Percentiles rank a stretch among this genome's conserved stretches.
Conservation (phyloP, 1,140 invertebrate species). For the Eulimnadia texana region DNA sequence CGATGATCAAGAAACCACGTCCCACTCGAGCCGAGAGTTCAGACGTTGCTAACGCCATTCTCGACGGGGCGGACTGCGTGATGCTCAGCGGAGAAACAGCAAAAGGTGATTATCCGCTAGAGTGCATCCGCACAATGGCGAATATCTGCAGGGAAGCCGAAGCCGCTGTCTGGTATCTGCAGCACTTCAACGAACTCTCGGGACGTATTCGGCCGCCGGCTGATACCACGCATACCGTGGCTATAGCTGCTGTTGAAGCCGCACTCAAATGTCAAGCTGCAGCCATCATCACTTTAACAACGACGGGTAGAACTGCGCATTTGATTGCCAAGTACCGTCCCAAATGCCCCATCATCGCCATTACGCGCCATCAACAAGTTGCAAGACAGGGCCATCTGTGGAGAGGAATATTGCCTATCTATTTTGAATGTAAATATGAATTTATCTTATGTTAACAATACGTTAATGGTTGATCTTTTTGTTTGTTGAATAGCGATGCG, state of each 20-base stretch:
- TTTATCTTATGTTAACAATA: background rate
- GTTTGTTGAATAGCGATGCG: conserved; percentile 34
- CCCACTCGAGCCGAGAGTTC: conserved; percentile 91
- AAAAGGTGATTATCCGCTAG: conserved; percentile 87
- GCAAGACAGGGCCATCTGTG: conserved; percentile 88
- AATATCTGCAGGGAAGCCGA: conserved; percentile 96
- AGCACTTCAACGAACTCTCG: conserved; percentile 75
- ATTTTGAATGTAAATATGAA: conserved; percentile 39
- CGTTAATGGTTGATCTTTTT: background rate
- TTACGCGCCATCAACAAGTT: conserved; percentile 73
- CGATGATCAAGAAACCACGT: conserved; percentile 93
- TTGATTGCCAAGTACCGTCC: conserved; percentile 89
- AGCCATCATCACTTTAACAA: conserved; percentile 88
- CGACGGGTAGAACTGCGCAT: conserved; percentile 81
- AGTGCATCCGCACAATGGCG: conserved; percentile 87
- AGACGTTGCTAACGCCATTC: conserved; percentile 92
- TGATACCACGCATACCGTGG: conserved; percentile 81
- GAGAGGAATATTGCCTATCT: conserved; percentile 83
- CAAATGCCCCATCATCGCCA: conserved; percentile 88
- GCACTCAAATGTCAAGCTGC: conserved; percentile 78
- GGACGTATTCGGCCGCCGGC: conserved; percentile 53
- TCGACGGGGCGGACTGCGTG: conserved; percentile 95
- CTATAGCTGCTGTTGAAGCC: conserved; percentile 92
- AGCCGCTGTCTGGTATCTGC: conserved; percentile 87
- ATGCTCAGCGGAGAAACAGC: conserved; percentile 99